Conservation (phyloP, 2,113 vertebrate genomes). For the Martes martes region DNA sequence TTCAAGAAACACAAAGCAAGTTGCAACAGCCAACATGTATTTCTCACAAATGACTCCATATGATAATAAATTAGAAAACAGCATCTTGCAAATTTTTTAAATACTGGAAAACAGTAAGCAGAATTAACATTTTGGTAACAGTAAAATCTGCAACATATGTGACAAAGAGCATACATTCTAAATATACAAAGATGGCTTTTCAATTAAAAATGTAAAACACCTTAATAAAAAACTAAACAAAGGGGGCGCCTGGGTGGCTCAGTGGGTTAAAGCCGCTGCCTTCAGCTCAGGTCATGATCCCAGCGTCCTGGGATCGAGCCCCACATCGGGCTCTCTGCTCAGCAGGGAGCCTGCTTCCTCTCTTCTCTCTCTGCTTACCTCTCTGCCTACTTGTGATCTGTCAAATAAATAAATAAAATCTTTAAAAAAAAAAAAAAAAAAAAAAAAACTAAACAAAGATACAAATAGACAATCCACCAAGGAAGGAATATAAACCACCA, state of each 20-base stretch:
- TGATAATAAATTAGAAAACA: not conserved
- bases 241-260: too few species aligned
- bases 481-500: constrained; percentile 12
- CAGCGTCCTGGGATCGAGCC: too few species aligned
- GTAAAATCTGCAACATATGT: not conserved
- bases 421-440: too few species aligned
- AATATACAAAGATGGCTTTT: not conserved
- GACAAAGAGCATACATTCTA: not conserved
- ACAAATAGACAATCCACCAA: constrained; percentile 8
- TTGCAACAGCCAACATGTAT: not conserved
- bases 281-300: too few species aligned
- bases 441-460: constrained; percentile 5
- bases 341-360: too few species aligned
- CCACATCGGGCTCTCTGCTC: too few species aligned
- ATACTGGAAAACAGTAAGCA: not conserved
- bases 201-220: not conserved
- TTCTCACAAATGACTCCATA: constrained; percentile 25
- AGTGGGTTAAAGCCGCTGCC: too few species aligned
- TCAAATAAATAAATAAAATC: too few species aligned
- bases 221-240: not conserved
- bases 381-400: too few species aligned
- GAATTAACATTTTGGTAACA: not conserved
- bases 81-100: not conserved
- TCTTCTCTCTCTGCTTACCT: too few species aligned
- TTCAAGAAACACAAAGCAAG: constrained; percentile 59